phyloP scores from a whole-genome alignment of 1,140 invertebrate species.

The Diabrotica virgifera region DNA sequence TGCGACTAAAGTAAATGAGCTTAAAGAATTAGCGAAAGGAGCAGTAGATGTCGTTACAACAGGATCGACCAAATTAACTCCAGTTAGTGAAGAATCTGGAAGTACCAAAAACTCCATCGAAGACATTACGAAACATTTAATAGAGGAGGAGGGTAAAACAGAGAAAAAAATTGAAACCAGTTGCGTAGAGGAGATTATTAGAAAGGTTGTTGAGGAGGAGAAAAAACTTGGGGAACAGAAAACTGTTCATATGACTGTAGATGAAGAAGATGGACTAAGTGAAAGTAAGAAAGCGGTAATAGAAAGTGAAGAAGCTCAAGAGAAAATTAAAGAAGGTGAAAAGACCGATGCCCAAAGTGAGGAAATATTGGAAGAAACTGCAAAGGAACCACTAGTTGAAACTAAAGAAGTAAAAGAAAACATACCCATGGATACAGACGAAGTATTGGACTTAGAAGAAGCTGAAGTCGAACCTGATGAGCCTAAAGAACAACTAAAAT shows the following conservation, averaged over 20 bases:
- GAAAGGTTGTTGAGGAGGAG: constrained; percentile 11
- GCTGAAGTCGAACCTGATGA: constrained; percentile 2
- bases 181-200: constrained; percentile 9
- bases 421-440: background rate
- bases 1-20: constrained; percentile 31
- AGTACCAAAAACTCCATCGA: constrained; percentile 11
- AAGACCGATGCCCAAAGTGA: constrained; percentile 14
- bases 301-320: background rate
- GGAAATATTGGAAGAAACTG: constrained; percentile 39
- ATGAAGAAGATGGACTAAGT: constrained; percentile 31
- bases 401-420: background rate
- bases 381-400: constrained; percentile 23
- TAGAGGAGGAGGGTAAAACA: constrained; percentile 28
- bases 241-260: constrained; percentile 38
- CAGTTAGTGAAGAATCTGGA: constrained; percentile 32
- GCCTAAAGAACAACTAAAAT: constrained; percentile 19
- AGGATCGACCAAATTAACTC: constrained; percentile 26
- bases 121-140: constrained; percentile 36
- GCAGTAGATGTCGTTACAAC: constrained; percentile 39
- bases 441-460: constrained; percentile 19
- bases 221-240: constrained; percentile 17
- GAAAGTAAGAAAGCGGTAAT: constrained; percentile 20
- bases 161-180: constrained; percentile 18
- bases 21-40: constrained; percentile 40
- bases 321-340: constrained; percentile 16